phyloP scores from a whole-genome alignment of 1,140 invertebrate genomes.

The Maniola jurtina region DNA sequence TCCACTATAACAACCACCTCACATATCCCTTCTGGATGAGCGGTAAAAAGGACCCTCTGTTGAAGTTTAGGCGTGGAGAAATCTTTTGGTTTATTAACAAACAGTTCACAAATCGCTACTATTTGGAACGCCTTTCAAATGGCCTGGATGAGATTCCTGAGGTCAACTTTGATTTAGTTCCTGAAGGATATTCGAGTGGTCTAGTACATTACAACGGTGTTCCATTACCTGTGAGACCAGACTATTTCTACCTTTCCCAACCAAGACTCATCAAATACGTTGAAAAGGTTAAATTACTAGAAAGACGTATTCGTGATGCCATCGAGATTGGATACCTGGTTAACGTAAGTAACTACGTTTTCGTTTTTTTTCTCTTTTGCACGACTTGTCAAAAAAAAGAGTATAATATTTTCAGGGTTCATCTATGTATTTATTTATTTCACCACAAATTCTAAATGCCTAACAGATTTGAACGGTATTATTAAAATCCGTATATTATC shows the following conservation, averaged over 20 bases:
- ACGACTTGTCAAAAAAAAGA: no score
- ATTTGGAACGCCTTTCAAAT: conserved; percentile 84
- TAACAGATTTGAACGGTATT: no score
- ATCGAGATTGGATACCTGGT: conserved; percentile 81
- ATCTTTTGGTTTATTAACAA: conserved; percentile 81
- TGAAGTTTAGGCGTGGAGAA: conserved; percentile 81
- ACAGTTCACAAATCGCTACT: conserved; percentile 82
- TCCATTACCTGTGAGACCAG: conserved; percentile 81
- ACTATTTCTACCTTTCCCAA: conserved; percentile 59
- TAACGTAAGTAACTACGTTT: conserved; percentile 71
- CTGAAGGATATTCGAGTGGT: conserved; percentile 83
- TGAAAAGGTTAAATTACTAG: conserved; percentile 78
- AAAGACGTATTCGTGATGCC: conserved; percentile 81
- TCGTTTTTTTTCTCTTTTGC: no score
- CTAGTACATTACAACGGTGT: conserved; percentile 81
- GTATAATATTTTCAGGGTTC: no score
- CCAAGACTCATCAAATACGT: conserved; percentile 56
- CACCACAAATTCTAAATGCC: no score
- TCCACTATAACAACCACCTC: conserved; percentile 83
- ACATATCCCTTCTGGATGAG: conserved; percentile 82
- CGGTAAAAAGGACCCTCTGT: conserved; percentile 70
- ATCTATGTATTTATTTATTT: no score
- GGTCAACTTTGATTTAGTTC: conserved; percentile 79
- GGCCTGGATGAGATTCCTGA: conserved; percentile 80
- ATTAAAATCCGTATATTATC: no score